Conservation (phyloP, 2,113 vertebrate species). For the Carassius carassius region DNA sequence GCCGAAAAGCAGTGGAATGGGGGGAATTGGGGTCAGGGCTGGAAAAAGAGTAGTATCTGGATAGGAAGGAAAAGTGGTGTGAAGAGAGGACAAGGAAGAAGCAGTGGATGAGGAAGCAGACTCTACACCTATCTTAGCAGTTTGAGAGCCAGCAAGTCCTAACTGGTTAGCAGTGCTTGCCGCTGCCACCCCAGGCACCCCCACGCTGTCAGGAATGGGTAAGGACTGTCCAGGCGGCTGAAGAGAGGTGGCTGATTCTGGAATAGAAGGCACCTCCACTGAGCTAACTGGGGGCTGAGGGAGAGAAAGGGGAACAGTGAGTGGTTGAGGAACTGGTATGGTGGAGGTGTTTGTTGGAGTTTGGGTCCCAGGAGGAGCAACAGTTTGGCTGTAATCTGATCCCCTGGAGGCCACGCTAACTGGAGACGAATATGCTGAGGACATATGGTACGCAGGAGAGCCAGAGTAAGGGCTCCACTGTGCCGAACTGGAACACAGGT, state of each 20-base stretch:
- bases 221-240: not conserved
- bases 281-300: constrained; percentile 8
- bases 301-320: not conserved
- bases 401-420: constrained; percentile 34
- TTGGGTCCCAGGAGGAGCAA: not conserved
- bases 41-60: constrained; percentile 41
- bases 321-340: not conserved
- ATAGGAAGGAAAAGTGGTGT: constrained; percentile 37
- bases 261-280: not conserved
- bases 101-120: not conserved
- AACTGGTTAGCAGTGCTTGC: not conserved
- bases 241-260: constrained; percentile 24
- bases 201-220: not conserved
- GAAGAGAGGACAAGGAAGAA: constrained; percentile 22
- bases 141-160: constrained; percentile 16
- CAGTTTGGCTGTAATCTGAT: constrained; percentile 47
- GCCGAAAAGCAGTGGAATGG: constrained; percentile 27
- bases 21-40: constrained; percentile 65
- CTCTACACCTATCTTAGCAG: constrained; percentile 51
- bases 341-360: constrained; percentile 22
- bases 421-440: constrained; percentile 54
- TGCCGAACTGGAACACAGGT: constrained; percentile 75
- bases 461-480: constrained; percentile 73
- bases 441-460: constrained; percentile 69
- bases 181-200: not conserved